Percentiles rank a stretch among this genome's conserved stretches.
Conservation (phyloP, 2,888 invertebrate species). For the Dryobotodes eremita region DNA sequence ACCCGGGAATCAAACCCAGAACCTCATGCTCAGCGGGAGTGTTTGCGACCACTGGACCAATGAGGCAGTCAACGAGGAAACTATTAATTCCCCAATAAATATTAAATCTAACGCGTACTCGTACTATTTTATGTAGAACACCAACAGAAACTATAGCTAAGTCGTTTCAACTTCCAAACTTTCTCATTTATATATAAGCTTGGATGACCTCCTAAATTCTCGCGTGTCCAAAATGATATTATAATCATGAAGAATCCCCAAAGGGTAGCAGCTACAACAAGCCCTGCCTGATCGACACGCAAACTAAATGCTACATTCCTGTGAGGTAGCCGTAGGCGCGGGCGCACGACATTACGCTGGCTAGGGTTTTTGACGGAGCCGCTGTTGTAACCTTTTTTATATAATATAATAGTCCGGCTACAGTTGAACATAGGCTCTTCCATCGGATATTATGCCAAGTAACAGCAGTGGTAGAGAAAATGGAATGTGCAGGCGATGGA, state of each 20-base stretch:
- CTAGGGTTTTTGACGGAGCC: background rate
- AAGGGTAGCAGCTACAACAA: slow-evolving; percentile 7
- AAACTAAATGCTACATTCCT: slow-evolving; percentile 27
- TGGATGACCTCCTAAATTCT: background rate
- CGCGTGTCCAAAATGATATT: slow-evolving; percentile 1
- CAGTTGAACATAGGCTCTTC: background rate
- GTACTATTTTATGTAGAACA: background rate
- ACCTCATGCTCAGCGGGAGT: too few species aligned
- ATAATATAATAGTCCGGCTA: background rate
- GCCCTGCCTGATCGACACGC: slow-evolving; percentile 28
- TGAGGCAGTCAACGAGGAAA: too few species aligned
- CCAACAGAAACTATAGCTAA: background rate
- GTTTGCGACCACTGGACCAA: too few species aligned
- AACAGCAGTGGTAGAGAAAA: background rate
- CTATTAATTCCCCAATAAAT: background rate
- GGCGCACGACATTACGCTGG: slow-evolving; percentile 14
- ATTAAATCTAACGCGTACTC: background rate
- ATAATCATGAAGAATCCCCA: slow-evolving; percentile 23
- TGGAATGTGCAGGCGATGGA: too few species aligned
- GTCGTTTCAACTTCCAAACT: background rate
- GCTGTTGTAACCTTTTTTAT: background rate
- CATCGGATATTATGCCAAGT: background rate
- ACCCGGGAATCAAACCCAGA: too few species aligned
- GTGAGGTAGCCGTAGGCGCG: slow-evolving; percentile 14
- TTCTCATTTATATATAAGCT: background rate